These are phyloP conservation scores for Petrosia ficiformis DNA, from an alignment of 37 sponge, comb jelly and placozoan species.

Conservation along the genomic window DNA sequence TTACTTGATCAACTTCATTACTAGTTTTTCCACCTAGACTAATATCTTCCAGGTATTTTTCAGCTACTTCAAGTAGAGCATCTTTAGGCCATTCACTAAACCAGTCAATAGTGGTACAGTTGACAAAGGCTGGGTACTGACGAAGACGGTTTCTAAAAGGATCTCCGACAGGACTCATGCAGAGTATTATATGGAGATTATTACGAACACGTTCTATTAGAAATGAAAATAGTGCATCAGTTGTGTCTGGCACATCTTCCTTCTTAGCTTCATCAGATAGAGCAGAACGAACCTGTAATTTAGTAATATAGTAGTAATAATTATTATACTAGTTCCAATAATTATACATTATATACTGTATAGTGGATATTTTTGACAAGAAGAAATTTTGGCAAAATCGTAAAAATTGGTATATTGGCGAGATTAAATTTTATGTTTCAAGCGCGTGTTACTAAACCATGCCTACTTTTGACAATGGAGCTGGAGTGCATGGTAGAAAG, in stretches of 20 bases:
- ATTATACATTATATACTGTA: neutral
- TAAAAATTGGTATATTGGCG: too few relatives aligned
- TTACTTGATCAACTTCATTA: neutral
- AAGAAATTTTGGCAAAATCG: too few relatives aligned
- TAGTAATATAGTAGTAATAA: too few relatives aligned
- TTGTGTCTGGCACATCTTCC: slow-evolving; percentile 78
- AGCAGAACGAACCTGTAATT: slow-evolving; percentile 58
- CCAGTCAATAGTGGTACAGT: slow-evolving; percentile 99
- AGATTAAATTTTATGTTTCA: too few relatives aligned
- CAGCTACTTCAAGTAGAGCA: slow-evolving; percentile 96
- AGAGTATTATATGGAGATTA: slow-evolving; percentile 93
- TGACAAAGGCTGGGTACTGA: slow-evolving; percentile 96
- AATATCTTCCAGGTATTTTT: slow-evolving; percentile 89
- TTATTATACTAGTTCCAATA: too few relatives aligned
- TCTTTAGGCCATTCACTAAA: slow-evolving; percentile 98
- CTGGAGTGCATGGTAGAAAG: too few relatives aligned
- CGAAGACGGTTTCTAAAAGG: slow-evolving; percentile 96
- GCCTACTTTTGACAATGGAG: too few relatives aligned
- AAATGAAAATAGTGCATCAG: slow-evolving; percentile 85
- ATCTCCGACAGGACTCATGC: slow-evolving; percentile 99
- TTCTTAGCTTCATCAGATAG: slow-evolving; percentile 70
- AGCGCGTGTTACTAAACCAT: too few relatives aligned
- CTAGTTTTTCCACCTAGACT: slow-evolving; percentile 34
- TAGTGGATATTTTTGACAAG: too few relatives aligned
- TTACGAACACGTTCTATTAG: slow-evolving; percentile 93